These are phyloP conservation scores for Eupithecia vulgata DNA, from an alignment of 2,888 invertebrate genomes.

Conservation along the genomic window DNA sequence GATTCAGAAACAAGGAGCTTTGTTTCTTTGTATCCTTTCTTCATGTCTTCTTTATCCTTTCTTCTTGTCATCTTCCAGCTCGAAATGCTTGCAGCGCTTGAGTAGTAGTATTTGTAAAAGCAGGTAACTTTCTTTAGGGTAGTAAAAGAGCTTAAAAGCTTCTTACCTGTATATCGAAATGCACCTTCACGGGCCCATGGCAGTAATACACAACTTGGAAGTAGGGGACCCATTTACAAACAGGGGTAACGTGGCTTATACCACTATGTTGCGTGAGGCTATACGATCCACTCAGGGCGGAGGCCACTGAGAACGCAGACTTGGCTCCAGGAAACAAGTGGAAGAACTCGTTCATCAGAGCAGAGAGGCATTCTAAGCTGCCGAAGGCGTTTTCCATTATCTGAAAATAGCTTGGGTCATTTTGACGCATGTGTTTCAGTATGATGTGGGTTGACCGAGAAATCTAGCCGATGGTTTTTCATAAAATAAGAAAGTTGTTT, in stretches of 20 bases:
- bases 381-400: conserved; percentile 70
- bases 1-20: background rate
- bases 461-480: no score
- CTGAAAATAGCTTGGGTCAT: conserved; percentile 48
- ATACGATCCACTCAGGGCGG: conserved; percentile 65
- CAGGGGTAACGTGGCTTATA: conserved; percentile 49
- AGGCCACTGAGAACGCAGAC: conserved; percentile 68
- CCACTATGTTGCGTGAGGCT: conserved; percentile 65
- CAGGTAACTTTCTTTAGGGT: no score
- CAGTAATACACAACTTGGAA: conserved; percentile 73
- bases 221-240: conserved; percentile 73
- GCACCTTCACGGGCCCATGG: conserved; percentile 68
- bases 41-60: no score
- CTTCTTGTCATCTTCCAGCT: background rate
- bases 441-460: no score
- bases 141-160: background rate
- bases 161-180: conserved; percentile 60
- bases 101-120: background rate
- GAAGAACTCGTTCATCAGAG: conserved; percentile 76
- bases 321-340: conserved; percentile 66
- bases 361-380: conserved; percentile 63
- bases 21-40: no score
- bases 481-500: no score
- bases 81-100: background rate
- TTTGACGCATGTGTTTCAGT: background rate